phyloP scores from a whole-genome alignment of 2,113 vertebrate genomes.

The Albula glossodonta region DNA sequence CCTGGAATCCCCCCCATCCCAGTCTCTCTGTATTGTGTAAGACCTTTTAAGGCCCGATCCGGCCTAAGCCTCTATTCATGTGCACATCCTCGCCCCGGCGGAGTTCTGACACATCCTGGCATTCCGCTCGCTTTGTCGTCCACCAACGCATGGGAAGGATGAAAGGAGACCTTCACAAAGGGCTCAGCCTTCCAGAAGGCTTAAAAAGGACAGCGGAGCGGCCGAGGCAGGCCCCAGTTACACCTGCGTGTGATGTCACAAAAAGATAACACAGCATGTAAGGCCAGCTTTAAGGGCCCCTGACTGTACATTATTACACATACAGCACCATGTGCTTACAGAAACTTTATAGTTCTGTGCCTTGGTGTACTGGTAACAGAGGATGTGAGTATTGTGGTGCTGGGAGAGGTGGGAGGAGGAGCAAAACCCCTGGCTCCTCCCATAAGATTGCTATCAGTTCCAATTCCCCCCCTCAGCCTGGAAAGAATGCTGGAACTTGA shows the following conservation, averaged over 20 bases:
- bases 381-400: too few species aligned
- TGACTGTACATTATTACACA: not conserved
- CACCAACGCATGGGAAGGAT: not conserved
- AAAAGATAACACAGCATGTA: not conserved
- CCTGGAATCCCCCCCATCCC: not conserved
- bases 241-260: not conserved
- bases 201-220: not conserved
- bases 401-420: too few species aligned
- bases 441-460: too few species aligned
- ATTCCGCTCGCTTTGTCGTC: not conserved
- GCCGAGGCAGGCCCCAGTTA: not conserved
- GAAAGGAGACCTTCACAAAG: not conserved
- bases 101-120: slow-evolving; percentile 2
- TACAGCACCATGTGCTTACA: not conserved
- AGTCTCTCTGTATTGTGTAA: not conserved
- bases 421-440: too few species aligned
- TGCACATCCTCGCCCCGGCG: not conserved
- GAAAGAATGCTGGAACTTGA: too few species aligned
- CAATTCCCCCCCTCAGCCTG: too few species aligned
- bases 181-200: not conserved
- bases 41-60: not conserved
- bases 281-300: not conserved
- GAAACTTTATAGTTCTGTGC: not conserved
- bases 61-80: not conserved
- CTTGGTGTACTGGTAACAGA: too few species aligned